Evolutionary conservation across 2,797 vertebrate species (phyloP), one percentile per base, ranked within the genome.

Genomic region (Sebastes minor): DNA sequence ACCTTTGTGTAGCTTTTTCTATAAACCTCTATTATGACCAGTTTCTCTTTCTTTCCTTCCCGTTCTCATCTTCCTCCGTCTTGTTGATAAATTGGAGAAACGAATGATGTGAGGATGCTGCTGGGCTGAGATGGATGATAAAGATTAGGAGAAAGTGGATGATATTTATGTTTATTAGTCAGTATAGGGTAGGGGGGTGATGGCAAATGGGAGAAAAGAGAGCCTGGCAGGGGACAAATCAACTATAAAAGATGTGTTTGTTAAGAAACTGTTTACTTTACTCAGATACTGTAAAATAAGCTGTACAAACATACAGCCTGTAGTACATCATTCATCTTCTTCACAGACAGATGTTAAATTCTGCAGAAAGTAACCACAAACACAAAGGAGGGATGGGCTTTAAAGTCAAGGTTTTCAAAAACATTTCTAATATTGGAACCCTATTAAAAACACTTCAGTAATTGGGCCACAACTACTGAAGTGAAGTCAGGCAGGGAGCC

Each of bases 61-160:
- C 23, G 14, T 4, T 67, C 30, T 65, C 55, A 74, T 57, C 53
- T 46, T 25, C n/a, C 63, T 74, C 60, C 46, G 42, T 76, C 65
- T 84, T 72, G 75, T 69, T 77, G 52, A 83, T 71, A 27, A 78
- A 35, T 32, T 49, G 38, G 23, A 53, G 22, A 79, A 46, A 80
- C 38, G 32, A 71, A 61, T 69, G 46, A 73, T 53, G 23, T 53
- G 61, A 60, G 42, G 72, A 72, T 28, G 60, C 59, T 66, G 63
- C 61, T 55, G 42, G 11, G 68, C 60, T 80, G 62, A 85, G 79
- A 85, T 65, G 71, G 72, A 88, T 76, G 73, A 88, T 20, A 60
- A 72, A 56, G 32, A 72, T 85, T 64, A 76, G 52, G 32, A 83
- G 66, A 73, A 75, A 86, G 71, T 74, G 53, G 46, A 72, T 53